Conservation (phyloP, 2,113 vertebrate species). For the Phaetusa simplex region DNA sequence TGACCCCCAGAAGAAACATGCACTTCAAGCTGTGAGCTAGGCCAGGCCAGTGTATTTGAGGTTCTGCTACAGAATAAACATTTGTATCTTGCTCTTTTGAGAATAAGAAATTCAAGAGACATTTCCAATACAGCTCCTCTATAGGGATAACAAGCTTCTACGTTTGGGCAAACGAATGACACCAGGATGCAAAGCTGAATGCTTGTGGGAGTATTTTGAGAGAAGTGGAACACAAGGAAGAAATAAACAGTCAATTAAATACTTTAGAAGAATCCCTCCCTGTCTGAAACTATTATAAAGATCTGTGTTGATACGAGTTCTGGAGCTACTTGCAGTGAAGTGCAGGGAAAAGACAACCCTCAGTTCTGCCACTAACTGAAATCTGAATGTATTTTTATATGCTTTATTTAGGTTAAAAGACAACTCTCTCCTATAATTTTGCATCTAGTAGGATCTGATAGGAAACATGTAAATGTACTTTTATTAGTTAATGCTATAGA, state of each 20-base stretch:
- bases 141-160: background rate
- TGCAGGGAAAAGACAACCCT: background rate
- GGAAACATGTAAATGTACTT: background rate
- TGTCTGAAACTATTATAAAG: too few species aligned
- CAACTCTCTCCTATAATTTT: background rate
- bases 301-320: background rate
- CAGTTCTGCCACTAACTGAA: background rate
- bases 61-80: slow-evolving; percentile 90
- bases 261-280: too few species aligned
- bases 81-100: background rate
- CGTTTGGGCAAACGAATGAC: background rate
- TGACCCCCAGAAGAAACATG: slow-evolving; percentile 81
- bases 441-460: background rate
- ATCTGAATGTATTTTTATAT: background rate
- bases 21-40: slow-evolving; percentile 94
- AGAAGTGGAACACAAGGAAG: background rate
- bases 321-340: background rate
- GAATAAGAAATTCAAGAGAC: background rate
- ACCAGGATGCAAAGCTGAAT: slow-evolving; percentile 60
- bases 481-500: background rate
- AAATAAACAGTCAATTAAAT: background rate
- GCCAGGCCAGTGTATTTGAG: slow-evolving; percentile 90
- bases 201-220: background rate
- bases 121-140: background rate
- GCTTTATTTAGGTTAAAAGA: background rate